phyloP scores from a whole-genome alignment of 2,797 vertebrate genomes.

The Chaunax sp. region DNA sequence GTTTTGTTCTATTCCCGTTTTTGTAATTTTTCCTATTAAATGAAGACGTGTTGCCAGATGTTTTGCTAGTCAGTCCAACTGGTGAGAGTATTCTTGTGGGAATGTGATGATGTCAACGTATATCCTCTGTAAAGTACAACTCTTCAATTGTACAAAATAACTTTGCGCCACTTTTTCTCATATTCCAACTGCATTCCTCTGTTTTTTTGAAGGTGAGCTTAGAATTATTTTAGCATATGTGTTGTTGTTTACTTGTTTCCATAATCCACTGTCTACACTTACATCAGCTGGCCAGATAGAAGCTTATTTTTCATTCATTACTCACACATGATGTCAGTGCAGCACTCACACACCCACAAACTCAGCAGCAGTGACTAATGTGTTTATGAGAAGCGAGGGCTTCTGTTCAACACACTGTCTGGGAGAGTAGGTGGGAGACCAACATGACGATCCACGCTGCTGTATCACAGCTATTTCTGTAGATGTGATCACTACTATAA shows the following conservation, averaged over 20 bases:
- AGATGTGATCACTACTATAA: conserved; percentile 29
- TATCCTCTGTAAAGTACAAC: too few species aligned
- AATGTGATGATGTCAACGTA: too few species aligned
- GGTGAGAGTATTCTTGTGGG: too few species aligned
- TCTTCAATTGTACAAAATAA: too few species aligned
- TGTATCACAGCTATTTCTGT: conserved; percentile 56
- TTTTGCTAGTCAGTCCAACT: too few species aligned
- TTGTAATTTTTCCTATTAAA: too few species aligned
- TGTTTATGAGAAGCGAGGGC: conserved; percentile 51
- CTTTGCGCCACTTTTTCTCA: background rate
- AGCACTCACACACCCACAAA: conserved; percentile 42
- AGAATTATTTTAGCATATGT: background rate
- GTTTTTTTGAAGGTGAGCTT: background rate
- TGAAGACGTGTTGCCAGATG: too few species aligned
- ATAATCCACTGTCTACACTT: background rate
- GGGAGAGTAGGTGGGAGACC: conserved; percentile 32
- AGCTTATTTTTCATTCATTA: conserved; percentile 35
- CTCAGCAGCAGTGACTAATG: conserved; percentile 57
- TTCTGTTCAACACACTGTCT: conserved; percentile 22
- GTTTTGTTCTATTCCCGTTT: too few species aligned
- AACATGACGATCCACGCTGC: conserved; percentile 43
- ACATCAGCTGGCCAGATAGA: conserved; percentile 43
- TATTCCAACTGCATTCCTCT: background rate
- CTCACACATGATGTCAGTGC: conserved; percentile 49
- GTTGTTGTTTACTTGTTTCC: conserved; percentile 2